phyloP scores from a whole-genome alignment of 2,888 invertebrate genomes.

The Cantharis nigra region DNA sequence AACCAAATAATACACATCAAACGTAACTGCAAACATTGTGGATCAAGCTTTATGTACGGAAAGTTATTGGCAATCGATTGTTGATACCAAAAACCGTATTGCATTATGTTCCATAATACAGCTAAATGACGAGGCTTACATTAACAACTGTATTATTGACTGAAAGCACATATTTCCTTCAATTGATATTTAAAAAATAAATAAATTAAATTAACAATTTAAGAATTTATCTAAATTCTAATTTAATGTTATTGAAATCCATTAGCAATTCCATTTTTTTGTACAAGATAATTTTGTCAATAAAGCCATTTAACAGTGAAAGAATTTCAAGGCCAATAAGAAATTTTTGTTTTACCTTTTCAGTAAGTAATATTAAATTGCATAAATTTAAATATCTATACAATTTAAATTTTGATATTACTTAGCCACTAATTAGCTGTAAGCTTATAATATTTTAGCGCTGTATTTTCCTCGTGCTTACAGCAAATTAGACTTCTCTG shows the following conservation, averaged over 20 bases:
- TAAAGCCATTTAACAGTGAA: not conserved
- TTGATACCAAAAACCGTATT: conserved; percentile 2
- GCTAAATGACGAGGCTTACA: not conserved
- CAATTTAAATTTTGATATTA: not conserved
- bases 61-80: conserved; percentile 23
- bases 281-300: not conserved
- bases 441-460: not conserved
- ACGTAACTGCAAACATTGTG: conserved; percentile 8
- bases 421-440: not conserved
- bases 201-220: not conserved
- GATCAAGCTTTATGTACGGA: conserved; percentile 19
- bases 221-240: not conserved
- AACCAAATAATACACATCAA: conserved; percentile 21
- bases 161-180: not conserved
- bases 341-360: not conserved
- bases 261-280: not conserved
- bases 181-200: not conserved
- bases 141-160: not conserved
- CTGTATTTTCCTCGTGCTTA: not conserved
- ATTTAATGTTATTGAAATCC: not conserved
- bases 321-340: not conserved
- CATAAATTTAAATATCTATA: not conserved
- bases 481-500: not conserved
- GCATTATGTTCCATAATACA: not conserved
- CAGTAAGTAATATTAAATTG: not conserved